A percentile compares a stretch with the other conserved stretches of the same genome.
phyloP scores from a whole-genome alignment of 2,797 vertebrate species.

The Hydrophis major region DNA sequence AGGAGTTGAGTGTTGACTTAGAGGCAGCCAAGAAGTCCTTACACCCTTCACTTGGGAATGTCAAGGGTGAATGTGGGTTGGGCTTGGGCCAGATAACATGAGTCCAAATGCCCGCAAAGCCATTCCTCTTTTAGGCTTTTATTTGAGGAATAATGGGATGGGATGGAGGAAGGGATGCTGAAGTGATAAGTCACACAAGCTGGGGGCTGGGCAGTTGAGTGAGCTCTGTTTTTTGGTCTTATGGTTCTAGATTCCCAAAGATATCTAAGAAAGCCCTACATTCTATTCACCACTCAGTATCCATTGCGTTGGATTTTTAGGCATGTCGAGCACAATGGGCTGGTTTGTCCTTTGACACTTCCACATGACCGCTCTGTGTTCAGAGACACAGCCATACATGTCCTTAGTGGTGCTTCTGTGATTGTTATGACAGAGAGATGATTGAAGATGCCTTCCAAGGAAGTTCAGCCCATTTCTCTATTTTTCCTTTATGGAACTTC shows the following conservation, averaged over 20 bases:
- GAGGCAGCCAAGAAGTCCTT: background rate
- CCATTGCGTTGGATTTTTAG: background rate
- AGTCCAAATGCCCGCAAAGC: background rate
- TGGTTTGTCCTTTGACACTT: background rate
- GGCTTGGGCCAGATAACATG: background rate
- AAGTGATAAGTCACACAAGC: background rate
- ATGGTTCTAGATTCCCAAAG: background rate
- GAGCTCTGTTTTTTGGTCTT: too few species aligned
- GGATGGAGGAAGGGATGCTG: background rate
- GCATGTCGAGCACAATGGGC: background rate
- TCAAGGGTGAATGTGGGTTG: background rate
- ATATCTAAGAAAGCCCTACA: background rate
- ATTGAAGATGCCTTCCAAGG: background rate
- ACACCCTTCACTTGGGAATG: background rate
- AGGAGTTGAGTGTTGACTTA: background rate
- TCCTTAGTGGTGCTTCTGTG: too few species aligned
- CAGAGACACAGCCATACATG: background rate
- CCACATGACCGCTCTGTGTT: background rate
- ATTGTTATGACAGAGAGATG: background rate
- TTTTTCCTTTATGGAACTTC: too few species aligned
- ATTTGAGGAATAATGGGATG: background rate
- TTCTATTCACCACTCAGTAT: background rate
- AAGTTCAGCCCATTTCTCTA: background rate
- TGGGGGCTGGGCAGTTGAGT: too few species aligned
- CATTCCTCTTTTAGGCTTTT: too few species aligned